A percentile compares a stretch with the other conserved stretches of the same genome.
Conservation (phyloP, 2,113 vertebrate species). For the Chionomys nivalis region DNA sequence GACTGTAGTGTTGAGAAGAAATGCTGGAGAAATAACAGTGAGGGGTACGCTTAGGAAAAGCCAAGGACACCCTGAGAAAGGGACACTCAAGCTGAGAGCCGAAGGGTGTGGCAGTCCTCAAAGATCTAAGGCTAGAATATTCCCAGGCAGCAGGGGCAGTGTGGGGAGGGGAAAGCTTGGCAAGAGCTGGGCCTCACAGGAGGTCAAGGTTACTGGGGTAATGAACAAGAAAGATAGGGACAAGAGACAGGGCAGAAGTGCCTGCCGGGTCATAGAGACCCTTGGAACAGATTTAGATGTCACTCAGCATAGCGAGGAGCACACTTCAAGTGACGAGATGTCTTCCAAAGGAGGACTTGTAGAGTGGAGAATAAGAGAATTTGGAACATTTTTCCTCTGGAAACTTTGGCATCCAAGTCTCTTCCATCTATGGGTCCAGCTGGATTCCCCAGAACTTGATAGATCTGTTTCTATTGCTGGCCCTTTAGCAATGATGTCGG, state of each 20-base stretch:
- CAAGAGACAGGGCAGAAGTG: background rate
- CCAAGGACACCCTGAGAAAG: conserved; percentile 56
- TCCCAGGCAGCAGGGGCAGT: background rate
- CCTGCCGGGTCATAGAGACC: background rate
- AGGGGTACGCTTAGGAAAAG: conserved; percentile 56
- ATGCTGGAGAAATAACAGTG: conserved; percentile 44
- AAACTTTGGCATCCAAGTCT: background rate
- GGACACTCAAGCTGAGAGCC: conserved; percentile 31
- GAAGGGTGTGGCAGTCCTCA: background rate
- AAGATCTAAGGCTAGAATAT: background rate
- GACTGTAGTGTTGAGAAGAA: conserved; percentile 48
- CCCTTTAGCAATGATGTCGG: background rate
- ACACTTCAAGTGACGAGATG: background rate
- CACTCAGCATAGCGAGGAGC: background rate
- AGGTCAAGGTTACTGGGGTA: background rate
- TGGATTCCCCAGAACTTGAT: background rate
- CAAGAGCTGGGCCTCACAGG: background rate
- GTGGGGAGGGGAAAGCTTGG: background rate
- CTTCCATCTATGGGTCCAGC: fast-evolving
- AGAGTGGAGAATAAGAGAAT: background rate
- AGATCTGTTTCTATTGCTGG: background rate
- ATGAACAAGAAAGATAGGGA: background rate
- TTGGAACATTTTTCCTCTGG: background rate
- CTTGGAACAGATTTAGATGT: background rate
- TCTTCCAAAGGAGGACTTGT: background rate